Evolutionary conservation across 2,888 invertebrate species (phyloP).

Genomic region (Tetramorium bicarinatum): DNA sequence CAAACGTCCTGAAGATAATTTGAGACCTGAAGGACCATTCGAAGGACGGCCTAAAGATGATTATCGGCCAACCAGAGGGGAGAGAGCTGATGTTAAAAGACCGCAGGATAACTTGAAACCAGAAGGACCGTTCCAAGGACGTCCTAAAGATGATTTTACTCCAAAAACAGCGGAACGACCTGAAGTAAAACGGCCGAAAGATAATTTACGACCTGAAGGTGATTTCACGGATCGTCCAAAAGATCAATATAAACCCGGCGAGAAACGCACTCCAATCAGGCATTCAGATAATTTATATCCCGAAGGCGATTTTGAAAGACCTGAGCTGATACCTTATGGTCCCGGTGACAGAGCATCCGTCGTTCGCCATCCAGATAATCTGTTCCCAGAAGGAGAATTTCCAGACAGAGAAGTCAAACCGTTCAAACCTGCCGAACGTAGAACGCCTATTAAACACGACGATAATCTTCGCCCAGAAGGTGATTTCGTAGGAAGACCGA

Average conservation of each 20-base stretch:
- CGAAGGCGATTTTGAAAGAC: constrained; percentile 85
- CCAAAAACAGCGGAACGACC: constrained; percentile 84
- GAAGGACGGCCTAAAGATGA: constrained; percentile 77
- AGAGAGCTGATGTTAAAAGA: constrained; percentile 81
- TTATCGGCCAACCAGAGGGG: constrained; percentile 60
- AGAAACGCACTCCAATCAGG: constrained; percentile 87
- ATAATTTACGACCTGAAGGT: constrained; percentile 86
- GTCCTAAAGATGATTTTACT: constrained; percentile 80
- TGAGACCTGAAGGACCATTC: constrained; percentile 89
- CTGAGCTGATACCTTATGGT: constrained; percentile 81
- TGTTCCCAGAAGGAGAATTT: constrained; percentile 87
- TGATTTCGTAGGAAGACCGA: constrained; percentile 84
- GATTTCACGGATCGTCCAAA: constrained; percentile 86
- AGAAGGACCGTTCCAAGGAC: constrained; percentile 83
- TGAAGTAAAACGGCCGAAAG: constrained; percentile 87
- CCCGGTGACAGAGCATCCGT: constrained; percentile 87
- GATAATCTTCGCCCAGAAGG: constrained; percentile 89
- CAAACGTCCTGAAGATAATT: constrained; percentile 89
- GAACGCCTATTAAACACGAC: constrained; percentile 86
- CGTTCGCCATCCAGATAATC: constrained; percentile 83
- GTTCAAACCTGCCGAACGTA: constrained; percentile 77
- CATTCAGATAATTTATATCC: constrained; percentile 87
- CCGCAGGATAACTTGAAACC: constrained; percentile 85
- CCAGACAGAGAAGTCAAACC: constrained; percentile 59
- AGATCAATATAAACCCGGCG: constrained; percentile 86